Evolutionary conservation across 2,888 invertebrate genomes (phyloP).

Genomic region (Dione vanillae): DNA sequence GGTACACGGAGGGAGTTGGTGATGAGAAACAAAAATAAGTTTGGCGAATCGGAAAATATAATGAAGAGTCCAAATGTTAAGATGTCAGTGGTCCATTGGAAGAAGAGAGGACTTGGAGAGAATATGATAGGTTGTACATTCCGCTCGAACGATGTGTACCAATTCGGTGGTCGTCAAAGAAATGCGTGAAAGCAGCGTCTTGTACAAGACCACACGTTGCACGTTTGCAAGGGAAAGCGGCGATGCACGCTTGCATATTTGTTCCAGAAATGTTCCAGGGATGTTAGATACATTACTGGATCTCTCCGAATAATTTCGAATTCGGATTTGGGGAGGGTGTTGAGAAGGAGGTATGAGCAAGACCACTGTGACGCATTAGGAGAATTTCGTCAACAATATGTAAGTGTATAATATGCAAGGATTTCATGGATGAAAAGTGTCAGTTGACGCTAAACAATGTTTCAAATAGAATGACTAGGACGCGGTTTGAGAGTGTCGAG

Average conservation of each 20-base stretch:
- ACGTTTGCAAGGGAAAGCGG: constrained; percentile 48
- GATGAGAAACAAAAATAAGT: not conserved
- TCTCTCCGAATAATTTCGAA: fast-evolving
- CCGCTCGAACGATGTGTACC: constrained; percentile 57
- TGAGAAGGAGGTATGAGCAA: constrained; percentile 50
- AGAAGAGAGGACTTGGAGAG: not conserved
- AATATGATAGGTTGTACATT: constrained; percentile 51
- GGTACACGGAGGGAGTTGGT: constrained; percentile 45
- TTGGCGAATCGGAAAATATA: not conserved
- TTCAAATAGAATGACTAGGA: not conserved
- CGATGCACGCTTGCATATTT: constrained; percentile 40
- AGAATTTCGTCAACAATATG: constrained; percentile 49
- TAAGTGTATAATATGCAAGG: constrained; percentile 54
- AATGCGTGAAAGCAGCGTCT: constrained; percentile 1
- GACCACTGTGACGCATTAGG: constrained; percentile 57
- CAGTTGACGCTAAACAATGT: not conserved
- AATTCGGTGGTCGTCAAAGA: not conserved
- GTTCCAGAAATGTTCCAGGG: constrained; percentile 53
- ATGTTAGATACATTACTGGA: constrained; percentile 44
- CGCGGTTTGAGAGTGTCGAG: not conserved
- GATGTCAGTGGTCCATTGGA: constrained; percentile 41
- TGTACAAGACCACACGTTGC: constrained; percentile 31
- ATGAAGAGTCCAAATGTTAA: constrained; percentile 29
- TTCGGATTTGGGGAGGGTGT: constrained; percentile 49
- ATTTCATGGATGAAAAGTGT: constrained; percentile 9